Evolutionary conservation across 2,113 vertebrate genomes (phyloP).

Genomic region (Vidua chalybeata): DNA sequence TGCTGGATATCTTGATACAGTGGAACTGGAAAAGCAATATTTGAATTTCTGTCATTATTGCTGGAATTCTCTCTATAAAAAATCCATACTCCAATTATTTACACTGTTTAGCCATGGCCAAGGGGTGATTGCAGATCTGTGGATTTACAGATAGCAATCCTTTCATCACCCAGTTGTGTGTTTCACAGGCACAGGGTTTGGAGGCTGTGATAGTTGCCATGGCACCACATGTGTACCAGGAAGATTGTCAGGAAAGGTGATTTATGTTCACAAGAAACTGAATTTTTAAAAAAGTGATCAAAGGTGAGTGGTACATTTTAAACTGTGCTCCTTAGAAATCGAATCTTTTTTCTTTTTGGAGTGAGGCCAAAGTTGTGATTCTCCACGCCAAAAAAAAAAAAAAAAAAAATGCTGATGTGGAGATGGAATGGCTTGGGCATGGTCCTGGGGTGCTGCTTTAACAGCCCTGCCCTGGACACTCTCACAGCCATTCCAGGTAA

Average conservation of each 20-base stretch:
- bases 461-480: background rate
- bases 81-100: background rate
- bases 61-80: background rate
- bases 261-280: constrained; percentile 30
- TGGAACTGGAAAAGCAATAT: background rate
- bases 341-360: background rate
- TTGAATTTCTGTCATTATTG: background rate
- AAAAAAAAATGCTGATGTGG: background rate
- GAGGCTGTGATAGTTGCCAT: constrained; percentile 50
- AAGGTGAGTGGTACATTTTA: background rate
- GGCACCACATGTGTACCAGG: constrained; percentile 14
- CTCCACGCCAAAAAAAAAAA: too few species aligned
- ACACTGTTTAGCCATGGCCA: background rate
- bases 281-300: background rate
- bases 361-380: background rate
- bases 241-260: background rate
- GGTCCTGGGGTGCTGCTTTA: background rate
- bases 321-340: background rate
- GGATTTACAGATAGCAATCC: constrained; percentile 33
- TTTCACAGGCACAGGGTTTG: constrained; percentile 20
- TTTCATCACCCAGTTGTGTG: constrained; percentile 27
- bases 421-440: background rate
- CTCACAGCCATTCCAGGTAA: background rate
- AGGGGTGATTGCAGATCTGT: constrained; percentile 23
- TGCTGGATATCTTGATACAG: background rate